These are phyloP conservation scores for Aramus guarauna DNA, from an alignment of 2,113 vertebrate species.

Conservation along the genomic window DNA sequence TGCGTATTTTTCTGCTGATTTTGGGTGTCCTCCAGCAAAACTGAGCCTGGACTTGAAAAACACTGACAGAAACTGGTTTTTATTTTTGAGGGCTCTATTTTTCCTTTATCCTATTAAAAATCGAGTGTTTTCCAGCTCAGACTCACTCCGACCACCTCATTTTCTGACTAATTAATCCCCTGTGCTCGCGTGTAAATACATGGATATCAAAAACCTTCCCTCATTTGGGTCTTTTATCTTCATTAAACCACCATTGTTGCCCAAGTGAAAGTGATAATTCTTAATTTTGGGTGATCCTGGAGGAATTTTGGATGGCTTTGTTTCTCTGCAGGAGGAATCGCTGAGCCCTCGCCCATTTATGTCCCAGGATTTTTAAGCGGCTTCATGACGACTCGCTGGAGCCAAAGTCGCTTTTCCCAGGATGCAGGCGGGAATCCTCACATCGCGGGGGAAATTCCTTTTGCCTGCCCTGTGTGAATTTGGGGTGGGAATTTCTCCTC, in stretches of 20 bases:
- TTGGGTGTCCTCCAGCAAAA: neutral
- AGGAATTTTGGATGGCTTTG: no score
- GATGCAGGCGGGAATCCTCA: accelerated
- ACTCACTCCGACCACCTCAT: accelerated
- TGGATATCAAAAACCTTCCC: neutral
- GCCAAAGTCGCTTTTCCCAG: neutral
- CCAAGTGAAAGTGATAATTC: accelerated
- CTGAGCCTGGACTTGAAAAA: neutral
- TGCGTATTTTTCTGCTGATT: neutral
- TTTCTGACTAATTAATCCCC: neutral
- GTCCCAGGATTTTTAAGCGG: neutral
- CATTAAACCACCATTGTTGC: accelerated
- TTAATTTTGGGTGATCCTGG: neutral
- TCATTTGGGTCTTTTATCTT: no score
- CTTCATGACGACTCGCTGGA: no score
- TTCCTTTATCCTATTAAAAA: neutral
- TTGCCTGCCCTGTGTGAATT: neutral
- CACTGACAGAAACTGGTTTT: neutral
- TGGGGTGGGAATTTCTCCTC: no score
- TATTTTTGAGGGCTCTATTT: neutral
- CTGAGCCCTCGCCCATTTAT: no score
- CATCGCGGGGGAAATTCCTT: accelerated
- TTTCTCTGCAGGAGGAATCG: neutral
- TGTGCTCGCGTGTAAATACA: accelerated
- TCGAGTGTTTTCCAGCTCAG: neutral